Evolutionary conservation across 2,888 invertebrate genomes (phyloP).

Genomic region (Oscheius sp.): DNA sequence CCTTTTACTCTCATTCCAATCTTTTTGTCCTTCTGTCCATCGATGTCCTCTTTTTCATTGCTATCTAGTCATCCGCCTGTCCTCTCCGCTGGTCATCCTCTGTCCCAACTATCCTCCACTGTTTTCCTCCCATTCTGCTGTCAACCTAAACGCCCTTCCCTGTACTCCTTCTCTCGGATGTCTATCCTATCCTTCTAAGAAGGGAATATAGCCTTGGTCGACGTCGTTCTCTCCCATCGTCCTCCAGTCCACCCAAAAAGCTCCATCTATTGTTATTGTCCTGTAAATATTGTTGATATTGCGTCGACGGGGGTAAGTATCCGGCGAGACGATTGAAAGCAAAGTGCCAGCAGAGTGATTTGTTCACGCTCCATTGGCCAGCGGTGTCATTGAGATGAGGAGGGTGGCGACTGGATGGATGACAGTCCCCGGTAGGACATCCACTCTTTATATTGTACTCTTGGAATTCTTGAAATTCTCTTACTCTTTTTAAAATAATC

Average conservation of each 20-base stretch:
- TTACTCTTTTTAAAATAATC: not conserved
- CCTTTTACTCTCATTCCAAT: too few relatives aligned
- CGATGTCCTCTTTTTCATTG: too few relatives aligned
- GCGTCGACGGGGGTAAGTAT: not conserved
- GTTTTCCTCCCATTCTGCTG: too few relatives aligned
- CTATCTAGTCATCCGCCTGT: too few relatives aligned
- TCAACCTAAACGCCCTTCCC: too few relatives aligned
- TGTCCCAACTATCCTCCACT: too few relatives aligned
- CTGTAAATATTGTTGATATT: not conserved
- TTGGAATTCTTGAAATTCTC: not conserved
- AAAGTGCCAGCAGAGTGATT: constrained; percentile 30
- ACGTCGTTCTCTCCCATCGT: too few relatives aligned
- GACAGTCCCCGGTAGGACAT: not conserved
- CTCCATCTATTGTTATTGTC: not conserved
- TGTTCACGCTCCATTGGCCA: constrained; percentile 31
- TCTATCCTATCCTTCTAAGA: not conserved
- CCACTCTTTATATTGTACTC: not conserved
- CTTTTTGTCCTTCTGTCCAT: too few relatives aligned
- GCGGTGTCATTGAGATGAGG: constrained; percentile 34
- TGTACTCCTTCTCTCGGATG: not conserved
- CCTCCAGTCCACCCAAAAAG: not conserved
- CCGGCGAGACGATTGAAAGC: not conserved
- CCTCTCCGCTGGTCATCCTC: too few relatives aligned
- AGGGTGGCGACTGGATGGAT: not conserved
- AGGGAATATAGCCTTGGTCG: too few relatives aligned